These are phyloP conservation scores for Lethrus apterus DNA, from an alignment of 1,140 invertebrate species.

Conservation along the genomic window DNA sequence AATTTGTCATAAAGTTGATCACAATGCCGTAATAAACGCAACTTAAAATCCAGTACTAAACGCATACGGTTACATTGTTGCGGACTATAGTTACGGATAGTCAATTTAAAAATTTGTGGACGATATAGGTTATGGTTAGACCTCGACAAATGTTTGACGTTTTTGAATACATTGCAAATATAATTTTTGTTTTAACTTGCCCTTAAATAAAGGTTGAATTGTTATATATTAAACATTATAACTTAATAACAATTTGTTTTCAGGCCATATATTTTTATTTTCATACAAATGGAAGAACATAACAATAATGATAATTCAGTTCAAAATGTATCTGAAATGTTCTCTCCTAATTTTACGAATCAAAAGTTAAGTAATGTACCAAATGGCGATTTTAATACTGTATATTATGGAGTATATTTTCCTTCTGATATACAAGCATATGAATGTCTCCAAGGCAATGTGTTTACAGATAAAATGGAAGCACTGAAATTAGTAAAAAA, in stretches of 20 bases:
- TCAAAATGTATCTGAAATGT: not conserved
- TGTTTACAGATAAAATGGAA: slow-evolving; percentile 62
- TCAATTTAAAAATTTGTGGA: too few relatives aligned
- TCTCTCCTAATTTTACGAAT: not conserved
- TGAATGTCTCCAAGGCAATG: slow-evolving; percentile 32
- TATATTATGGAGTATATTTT: slow-evolving; percentile 37
- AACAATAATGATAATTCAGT: not conserved
- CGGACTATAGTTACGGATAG: too few relatives aligned
- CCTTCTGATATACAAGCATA: slow-evolving; percentile 28
- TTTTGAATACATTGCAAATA: too few relatives aligned
- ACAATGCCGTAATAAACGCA: too few relatives aligned
- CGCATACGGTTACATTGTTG: too few relatives aligned
- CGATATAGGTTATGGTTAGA: too few relatives aligned
- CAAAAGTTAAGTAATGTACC: slow-evolving; percentile 1
- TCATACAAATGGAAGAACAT: slow-evolving; percentile 10
- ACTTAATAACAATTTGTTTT: too few relatives aligned
- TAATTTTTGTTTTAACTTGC: too few relatives aligned
- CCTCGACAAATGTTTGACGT: too few relatives aligned
- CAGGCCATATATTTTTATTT: slow-evolving; percentile 9
- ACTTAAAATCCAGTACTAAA: too few relatives aligned
- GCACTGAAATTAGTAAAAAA: slow-evolving; percentile 66
- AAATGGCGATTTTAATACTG: slow-evolving; percentile 11
- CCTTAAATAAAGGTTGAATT: too few relatives aligned
- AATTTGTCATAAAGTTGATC: too few relatives aligned
- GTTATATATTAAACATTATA: slow-evolving; percentile 10